Evolutionary conservation across 2,888 invertebrate genomes (phyloP).

Genomic region (Criorhina ranunculi): DNA sequence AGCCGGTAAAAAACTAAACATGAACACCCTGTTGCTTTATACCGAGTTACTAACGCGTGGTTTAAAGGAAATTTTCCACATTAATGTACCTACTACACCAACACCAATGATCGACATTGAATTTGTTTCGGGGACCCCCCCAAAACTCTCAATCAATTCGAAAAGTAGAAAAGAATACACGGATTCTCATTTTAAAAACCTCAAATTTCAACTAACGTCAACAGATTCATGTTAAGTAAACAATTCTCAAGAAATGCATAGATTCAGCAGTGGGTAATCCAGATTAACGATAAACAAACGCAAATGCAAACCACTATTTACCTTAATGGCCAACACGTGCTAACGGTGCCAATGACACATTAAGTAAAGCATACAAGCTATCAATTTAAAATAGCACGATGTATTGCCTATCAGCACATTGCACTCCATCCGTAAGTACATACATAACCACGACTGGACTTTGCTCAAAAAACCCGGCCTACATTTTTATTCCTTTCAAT

Average conservation of each 20-base stretch:
- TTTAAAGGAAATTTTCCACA: too few relatives aligned
- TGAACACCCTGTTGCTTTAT: too few relatives aligned
- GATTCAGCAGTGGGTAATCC: not conserved
- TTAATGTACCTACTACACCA: too few relatives aligned
- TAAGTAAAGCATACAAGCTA: not conserved
- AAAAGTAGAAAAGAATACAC: not conserved
- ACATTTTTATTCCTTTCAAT: constrained; percentile 1
- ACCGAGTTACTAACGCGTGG: too few relatives aligned
- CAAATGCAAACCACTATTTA: not conserved
- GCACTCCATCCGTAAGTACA: not conserved
- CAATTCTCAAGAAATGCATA: not conserved
- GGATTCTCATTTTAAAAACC: too few relatives aligned
- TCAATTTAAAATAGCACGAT: not conserved
- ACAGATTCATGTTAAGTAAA: not conserved
- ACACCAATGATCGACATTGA: too few relatives aligned
- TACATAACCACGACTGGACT: constrained; percentile 10
- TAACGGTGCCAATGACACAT: constrained; percentile 4
- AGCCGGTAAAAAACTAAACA: too few relatives aligned
- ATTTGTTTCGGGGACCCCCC: too few relatives aligned
- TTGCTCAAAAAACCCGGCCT: not conserved
- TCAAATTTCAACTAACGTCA: too few relatives aligned
- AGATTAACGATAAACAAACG: constrained; percentile 9
- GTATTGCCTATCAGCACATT: not conserved
- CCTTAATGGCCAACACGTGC: not conserved
- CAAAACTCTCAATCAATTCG: too few relatives aligned